These are phyloP conservation scores for Dendrocopos noguchii DNA, from an alignment of 2,113 vertebrate species.

Conservation along the genomic window DNA sequence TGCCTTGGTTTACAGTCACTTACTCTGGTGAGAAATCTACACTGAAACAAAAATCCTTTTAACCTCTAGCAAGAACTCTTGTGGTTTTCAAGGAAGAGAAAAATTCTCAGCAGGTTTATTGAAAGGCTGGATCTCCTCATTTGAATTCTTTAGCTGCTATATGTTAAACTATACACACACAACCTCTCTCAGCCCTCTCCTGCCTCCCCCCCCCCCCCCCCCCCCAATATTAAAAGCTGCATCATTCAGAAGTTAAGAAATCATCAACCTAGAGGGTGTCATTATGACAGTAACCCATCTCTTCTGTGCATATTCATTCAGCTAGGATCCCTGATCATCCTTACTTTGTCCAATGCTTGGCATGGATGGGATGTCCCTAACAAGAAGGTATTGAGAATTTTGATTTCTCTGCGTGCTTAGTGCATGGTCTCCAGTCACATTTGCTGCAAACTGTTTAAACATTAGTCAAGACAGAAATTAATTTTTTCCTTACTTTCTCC, in stretches of 20 bases:
- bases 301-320: not conserved
- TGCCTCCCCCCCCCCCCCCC: too few species aligned
- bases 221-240: not conserved
- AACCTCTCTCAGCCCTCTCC: not conserved
- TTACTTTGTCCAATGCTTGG: not conserved
- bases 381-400: not conserved
- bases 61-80: not conserved
- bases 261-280: not conserved
- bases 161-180: not conserved
- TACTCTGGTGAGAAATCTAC: not conserved
- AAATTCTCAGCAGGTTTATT: not conserved
- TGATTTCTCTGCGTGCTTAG: not conserved
- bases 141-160: not conserved
- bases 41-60: not conserved
- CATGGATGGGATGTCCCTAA: not conserved
- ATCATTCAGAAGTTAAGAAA: not conserved
- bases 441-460: not conserved
- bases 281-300: not conserved
- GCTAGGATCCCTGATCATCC: not conserved
- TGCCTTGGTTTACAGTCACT: not conserved
- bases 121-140: not conserved
- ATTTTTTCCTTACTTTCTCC: not conserved
- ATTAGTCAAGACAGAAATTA: not conserved
- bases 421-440: fast-evolving
- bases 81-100: not conserved